Evolutionary conservation across 2,888 invertebrate genomes (phyloP).

Genomic region (Drosophila greeni): DNA sequence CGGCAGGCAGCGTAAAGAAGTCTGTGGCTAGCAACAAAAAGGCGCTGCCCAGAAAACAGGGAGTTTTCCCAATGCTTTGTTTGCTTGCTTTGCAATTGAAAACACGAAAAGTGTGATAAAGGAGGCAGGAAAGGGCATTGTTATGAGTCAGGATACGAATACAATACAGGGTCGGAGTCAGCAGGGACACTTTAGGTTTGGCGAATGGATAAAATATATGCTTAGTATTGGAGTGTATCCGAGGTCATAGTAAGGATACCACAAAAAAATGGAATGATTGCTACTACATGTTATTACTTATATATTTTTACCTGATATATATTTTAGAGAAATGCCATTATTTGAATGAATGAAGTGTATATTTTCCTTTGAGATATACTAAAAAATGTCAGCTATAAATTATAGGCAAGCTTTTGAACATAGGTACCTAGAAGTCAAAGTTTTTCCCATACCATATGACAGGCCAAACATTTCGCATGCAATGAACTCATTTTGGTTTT

Average conservation of each 20-base stretch:
- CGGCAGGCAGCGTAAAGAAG: too few species aligned
- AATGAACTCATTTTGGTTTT: conserved; percentile 62
- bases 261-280: not conserved
- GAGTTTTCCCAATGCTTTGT: conserved; percentile 64
- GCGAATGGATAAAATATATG: not conserved
- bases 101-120: conserved; percentile 42
- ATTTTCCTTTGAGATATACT: not conserved
- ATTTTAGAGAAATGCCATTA: not conserved
- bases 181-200: not conserved
- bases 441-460: not conserved
- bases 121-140: conserved; percentile 40
- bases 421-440: not conserved
- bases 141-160: conserved; percentile 37
- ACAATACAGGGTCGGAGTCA: not conserved
- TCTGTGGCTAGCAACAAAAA: too few species aligned
- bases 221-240: not conserved
- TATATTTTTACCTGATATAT: too few species aligned
- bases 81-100: conserved; percentile 64
- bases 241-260: not conserved
- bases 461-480: conserved; percentile 51
- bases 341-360: not conserved
- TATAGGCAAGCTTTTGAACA: not conserved
- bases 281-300: too few species aligned
- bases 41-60: too few species aligned
- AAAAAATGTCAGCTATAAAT: not conserved